Conservation (phyloP, 1,140 invertebrate species). For the Bombus confusus region DNA sequence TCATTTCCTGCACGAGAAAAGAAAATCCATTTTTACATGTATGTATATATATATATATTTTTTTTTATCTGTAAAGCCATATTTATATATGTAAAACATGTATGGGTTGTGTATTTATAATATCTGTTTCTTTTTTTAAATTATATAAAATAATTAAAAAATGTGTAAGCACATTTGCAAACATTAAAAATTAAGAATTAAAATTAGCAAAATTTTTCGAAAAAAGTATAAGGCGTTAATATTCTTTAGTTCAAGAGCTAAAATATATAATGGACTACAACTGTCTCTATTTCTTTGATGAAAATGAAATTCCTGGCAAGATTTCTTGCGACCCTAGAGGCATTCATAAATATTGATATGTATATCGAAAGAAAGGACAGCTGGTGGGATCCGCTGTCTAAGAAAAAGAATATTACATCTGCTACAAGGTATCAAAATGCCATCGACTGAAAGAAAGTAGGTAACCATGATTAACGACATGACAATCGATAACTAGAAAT, state of each 20-base stretch:
- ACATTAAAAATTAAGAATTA: no score
- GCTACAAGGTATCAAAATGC: neutral
- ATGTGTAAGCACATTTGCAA: no score
- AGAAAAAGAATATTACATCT: neutral
- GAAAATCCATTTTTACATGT: no score
- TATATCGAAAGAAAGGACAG: neutral
- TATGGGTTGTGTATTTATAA: neutral
- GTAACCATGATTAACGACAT: no score
- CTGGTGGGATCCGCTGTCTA: neutral
- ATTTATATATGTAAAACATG: neutral
- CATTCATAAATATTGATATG: slow-evolving; percentile 4
- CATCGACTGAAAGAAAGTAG: neutral
- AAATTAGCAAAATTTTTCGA: no score
- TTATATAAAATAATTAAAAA: no score
- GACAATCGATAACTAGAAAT: neutral
- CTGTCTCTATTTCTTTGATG: no score
- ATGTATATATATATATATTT: neutral
- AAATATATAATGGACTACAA: no score
- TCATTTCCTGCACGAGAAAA: no score
- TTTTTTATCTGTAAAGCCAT: neutral
- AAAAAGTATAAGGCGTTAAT: neutral
- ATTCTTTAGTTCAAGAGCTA: no score
- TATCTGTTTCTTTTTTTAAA: neutral
- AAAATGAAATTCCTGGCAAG: neutral
- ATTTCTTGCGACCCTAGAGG: no score